Conservation (phyloP, 2,113 vertebrate species). For the Poeciliopsis occidentalis region DNA sequence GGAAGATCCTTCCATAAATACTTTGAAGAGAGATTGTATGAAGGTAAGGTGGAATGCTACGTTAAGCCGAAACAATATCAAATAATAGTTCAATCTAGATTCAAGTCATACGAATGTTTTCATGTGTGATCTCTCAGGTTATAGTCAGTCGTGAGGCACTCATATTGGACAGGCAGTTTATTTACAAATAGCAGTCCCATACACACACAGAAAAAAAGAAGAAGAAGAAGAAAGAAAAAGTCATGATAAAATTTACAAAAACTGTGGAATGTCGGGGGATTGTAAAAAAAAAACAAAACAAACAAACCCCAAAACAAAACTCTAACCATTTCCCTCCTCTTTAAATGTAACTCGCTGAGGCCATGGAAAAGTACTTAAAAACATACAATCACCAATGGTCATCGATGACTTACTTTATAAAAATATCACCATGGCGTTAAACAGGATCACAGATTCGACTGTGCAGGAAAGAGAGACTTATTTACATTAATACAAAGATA, state of each 20-base stretch:
- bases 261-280: conserved; percentile 3
- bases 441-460: conserved; percentile 63
- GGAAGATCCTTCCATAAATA: conserved; percentile 33
- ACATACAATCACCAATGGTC: conserved; percentile 67
- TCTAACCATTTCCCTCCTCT: conserved; percentile 21
- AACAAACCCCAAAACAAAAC: background rate
- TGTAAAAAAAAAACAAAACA: background rate
- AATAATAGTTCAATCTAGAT: conserved; percentile 17
- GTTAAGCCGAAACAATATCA: conserved; percentile 20
- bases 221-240: conserved; percentile 39
- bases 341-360: conserved; percentile 24
- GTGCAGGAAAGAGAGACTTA: conserved; percentile 56
- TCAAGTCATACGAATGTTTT: conserved; percentile 42
- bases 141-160: conserved; percentile 68
- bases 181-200: conserved; percentile 77
- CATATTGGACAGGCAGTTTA: conserved; percentile 75
- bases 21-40: conserved; percentile 13
- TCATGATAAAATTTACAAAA: conserved; percentile 37
- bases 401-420: conserved; percentile 74
- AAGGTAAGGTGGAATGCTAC: conserved; percentile 18
- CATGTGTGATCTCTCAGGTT: conserved; percentile 57
- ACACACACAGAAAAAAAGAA: conserved; percentile 56
- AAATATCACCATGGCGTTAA: conserved; percentile 78
- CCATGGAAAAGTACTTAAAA: conserved; percentile 56
- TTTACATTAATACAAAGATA: conserved; percentile 68